A percentile compares a stretch with the other conserved stretches of the same genome.
phyloP scores from a whole-genome alignment of 2,888 invertebrate species.

The Gymnosoma rotundatum region DNA sequence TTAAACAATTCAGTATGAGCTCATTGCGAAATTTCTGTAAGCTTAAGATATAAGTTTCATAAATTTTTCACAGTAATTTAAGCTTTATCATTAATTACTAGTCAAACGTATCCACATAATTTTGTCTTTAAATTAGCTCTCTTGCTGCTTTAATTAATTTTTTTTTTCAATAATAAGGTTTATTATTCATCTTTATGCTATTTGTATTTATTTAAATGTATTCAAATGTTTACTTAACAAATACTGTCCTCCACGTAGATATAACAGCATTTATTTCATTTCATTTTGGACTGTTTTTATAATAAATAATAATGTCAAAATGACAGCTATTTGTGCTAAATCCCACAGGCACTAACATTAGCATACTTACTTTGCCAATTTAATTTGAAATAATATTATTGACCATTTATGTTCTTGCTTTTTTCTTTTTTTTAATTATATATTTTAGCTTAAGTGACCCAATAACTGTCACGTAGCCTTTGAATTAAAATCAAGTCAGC shows the following conservation, averaged over 20 bases:
- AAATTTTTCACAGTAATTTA: no score
- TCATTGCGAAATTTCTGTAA: no score
- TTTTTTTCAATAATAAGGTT: no score
- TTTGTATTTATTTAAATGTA: constrained; percentile 58
- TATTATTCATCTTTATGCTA: no score
- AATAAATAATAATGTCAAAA: constrained; percentile 8
- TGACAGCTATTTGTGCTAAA: constrained; percentile 16
- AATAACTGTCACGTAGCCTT: constrained; percentile 62
- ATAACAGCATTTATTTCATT: not conserved
- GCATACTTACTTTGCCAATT: constrained; percentile 2
- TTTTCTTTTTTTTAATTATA: not conserved
- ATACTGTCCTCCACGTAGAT: constrained; percentile 26
- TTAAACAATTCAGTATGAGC: no score
- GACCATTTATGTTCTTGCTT: constrained; percentile 26
- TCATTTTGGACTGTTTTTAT: constrained; percentile 14
- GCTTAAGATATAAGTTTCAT: no score
- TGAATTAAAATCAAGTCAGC: constrained; percentile 47
- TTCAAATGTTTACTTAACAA: no score
- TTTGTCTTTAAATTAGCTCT: no score
- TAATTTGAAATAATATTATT: constrained; percentile 29
- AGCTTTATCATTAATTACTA: not conserved
- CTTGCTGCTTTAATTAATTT: no score
- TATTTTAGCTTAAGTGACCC: constrained; percentile 51
- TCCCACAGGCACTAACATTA: constrained; percentile 8
- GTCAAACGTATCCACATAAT: not conserved